Evolutionary conservation across 1,140 invertebrate genomes (phyloP), one percentile per base, ranked within the genome.

Genomic region (Orchesella cincta): DNA sequence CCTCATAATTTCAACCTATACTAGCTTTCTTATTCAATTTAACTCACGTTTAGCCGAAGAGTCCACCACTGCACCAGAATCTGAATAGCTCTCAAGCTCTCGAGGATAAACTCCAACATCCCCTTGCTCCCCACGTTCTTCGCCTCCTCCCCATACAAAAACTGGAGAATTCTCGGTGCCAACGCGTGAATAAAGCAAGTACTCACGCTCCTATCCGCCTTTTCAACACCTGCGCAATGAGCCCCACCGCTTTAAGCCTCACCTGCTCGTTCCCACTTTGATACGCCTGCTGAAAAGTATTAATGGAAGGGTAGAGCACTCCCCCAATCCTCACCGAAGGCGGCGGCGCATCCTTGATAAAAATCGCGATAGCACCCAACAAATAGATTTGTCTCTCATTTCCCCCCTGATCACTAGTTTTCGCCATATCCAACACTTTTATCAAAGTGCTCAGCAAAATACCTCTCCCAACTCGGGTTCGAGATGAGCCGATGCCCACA

Each of bases 251-350:
- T 75, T 81, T 78, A 1, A 78, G 36, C 36, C 74, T 34, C 26
- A 82, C 52, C 72, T 75, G 67, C 31, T 29, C 28, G 26, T 67
- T 29, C 12, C 28, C 62, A 8, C 1, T 12, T 29, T 67, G 62
- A 76, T 74, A 36, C 82, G 93, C 93, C 80, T 94, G 93, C 70
- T 93, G 89, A 84, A 97, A 96, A 80, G 97, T 91, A 87, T 98
- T 96, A 79, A 98, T 93, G 83, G 94, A 95, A 1, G 95, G 95
- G 87, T 94, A 95, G 84, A 95, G 93, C 34, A 98, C 85, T n/a
- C n/a, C n/a, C n/a, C 54, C 54, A 12, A 92, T 90, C 39, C 89
- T 87, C 14, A 93, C 90, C 14, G 96, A 91, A 77, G 91, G 88
- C 2, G 91, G 88, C 0, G 93, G 91, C 16, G 93, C 91, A 82